phyloP scores from a whole-genome alignment of 2,888 invertebrate species.

The Diaperis boleti region DNA sequence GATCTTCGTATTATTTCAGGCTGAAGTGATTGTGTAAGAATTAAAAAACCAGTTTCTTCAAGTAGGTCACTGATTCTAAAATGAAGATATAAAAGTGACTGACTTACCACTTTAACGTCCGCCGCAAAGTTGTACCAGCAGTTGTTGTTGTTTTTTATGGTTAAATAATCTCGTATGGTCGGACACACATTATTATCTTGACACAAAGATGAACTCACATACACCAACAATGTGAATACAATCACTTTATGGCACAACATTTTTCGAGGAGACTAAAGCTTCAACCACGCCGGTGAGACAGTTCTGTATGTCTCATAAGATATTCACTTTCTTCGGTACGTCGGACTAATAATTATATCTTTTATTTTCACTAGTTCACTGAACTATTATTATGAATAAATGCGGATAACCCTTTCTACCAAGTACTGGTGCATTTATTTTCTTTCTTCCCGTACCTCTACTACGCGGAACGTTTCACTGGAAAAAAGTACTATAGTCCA shows the following conservation, averaged over 20 bases:
- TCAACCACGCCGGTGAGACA: slow-evolving; percentile 11
- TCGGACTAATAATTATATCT: slow-evolving; percentile 36
- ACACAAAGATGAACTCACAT: slow-evolving; percentile 2
- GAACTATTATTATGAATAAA: slow-evolving; percentile 43
- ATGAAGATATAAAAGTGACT: background rate
- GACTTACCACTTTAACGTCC: slow-evolving; percentile 60
- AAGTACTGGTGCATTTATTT: slow-evolving; percentile 23
- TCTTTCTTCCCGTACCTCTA: slow-evolving; percentile 2
- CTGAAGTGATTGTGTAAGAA: slow-evolving; percentile 46
- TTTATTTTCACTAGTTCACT: slow-evolving; percentile 47
- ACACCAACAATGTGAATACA: slow-evolving; percentile 18
- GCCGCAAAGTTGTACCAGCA: slow-evolving; percentile 63
- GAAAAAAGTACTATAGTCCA: slow-evolving; percentile 11
- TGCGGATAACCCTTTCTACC: slow-evolving; percentile 30
- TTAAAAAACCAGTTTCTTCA: slow-evolving; percentile 9
- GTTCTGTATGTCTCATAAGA: slow-evolving; percentile 27
- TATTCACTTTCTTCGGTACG: slow-evolving; percentile 50
- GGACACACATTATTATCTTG: slow-evolving; percentile 61
- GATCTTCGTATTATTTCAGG: slow-evolving; percentile 59
- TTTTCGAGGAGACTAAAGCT: slow-evolving; percentile 13
- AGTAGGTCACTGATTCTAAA: slow-evolving; percentile 2
- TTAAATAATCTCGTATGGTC: slow-evolving; percentile 59
- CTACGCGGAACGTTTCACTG: slow-evolving; percentile 7
- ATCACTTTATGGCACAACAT: slow-evolving; percentile 40
- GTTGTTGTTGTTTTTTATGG: slow-evolving; percentile 58